phyloP scores from a whole-genome alignment of 1,140 invertebrate genomes.

The Achroia grisella region DNA sequence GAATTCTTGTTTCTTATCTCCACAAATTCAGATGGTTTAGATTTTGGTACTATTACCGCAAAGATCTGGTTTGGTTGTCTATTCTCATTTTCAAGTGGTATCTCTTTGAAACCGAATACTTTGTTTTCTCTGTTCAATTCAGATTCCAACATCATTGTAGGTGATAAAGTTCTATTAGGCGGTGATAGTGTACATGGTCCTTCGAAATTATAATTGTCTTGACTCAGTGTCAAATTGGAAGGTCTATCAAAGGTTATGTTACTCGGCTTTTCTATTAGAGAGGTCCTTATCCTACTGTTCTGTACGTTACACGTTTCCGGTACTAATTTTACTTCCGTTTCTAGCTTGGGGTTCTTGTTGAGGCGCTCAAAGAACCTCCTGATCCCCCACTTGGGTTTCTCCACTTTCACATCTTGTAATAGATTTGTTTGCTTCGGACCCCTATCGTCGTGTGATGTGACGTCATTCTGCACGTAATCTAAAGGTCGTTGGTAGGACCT shows the following conservation, averaged over 20 bases:
- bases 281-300: constrained; percentile 35
- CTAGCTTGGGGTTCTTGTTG: constrained; percentile 47
- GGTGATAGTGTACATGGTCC: constrained; percentile 62
- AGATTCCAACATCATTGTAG: constrained; percentile 61
- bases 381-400: constrained; percentile 62
- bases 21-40: constrained; percentile 29
- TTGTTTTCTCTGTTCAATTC: constrained; percentile 37
- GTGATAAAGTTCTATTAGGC: constrained; percentile 60
- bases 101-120: constrained; percentile 60
- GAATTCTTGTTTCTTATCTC: constrained; percentile 21
- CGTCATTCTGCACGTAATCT: constrained; percentile 85
- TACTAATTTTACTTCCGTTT: constrained; percentile 74
- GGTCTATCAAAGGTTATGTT: constrained; percentile 43
- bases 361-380: constrained; percentile 52
- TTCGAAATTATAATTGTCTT: constrained; percentile 49
- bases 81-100: constrained; percentile 39
- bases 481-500: constrained; percentile 75
- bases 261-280: constrained; percentile 41
- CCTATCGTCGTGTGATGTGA: constrained; percentile 76
- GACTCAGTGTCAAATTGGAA: constrained; percentile 44
- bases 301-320: constrained; percentile 31
- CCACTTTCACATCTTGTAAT: constrained; percentile 45
- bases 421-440: constrained; percentile 59
- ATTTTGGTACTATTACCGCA: constrained; percentile 68
- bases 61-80: constrained; percentile 53